These are phyloP conservation scores for Argyresthia albistria DNA, from an alignment of 2,888 invertebrate species.

Conservation along the genomic window DNA sequence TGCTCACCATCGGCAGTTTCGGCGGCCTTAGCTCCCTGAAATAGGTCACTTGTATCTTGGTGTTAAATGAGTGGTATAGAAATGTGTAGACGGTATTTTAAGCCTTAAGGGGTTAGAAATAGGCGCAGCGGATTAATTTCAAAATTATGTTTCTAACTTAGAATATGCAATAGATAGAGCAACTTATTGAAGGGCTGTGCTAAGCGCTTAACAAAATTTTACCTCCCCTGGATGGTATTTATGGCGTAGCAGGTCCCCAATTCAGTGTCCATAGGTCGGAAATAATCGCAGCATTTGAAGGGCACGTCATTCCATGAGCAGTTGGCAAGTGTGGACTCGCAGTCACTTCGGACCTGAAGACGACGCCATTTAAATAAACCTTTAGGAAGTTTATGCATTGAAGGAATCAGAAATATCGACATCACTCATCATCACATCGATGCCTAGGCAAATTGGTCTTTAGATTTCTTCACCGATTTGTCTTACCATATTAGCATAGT, in stretches of 20 bases:
- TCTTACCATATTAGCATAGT: slow-evolving; percentile 71
- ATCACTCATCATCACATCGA: not conserved
- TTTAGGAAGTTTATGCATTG: too few species aligned
- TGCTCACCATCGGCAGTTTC: slow-evolving; percentile 74
- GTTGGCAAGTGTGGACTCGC: slow-evolving; percentile 64
- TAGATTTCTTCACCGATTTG: too few species aligned
- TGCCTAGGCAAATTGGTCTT: not conserved
- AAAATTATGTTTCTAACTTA: too few species aligned
- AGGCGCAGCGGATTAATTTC: too few species aligned
- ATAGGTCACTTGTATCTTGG: not conserved
- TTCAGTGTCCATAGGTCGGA: slow-evolving; percentile 76
- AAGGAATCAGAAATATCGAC: too few species aligned
- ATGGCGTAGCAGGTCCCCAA: slow-evolving; percentile 77
- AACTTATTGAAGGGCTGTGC: too few species aligned
- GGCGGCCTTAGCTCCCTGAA: slow-evolving; percentile 49
- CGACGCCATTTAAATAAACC: not conserved
- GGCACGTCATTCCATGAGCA: slow-evolving; percentile 75
- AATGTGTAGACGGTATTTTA: too few species aligned
- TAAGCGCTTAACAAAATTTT: slow-evolving; percentile 13
- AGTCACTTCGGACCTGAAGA: slow-evolving; percentile 68
- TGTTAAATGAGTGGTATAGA: too few species aligned
- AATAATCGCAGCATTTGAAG: slow-evolving; percentile 78
- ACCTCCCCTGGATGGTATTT: slow-evolving; percentile 76
- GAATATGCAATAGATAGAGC: too few species aligned
- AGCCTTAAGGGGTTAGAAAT: too few species aligned